Evolutionary conservation across 2,888 invertebrate species (phyloP), one percentile per base, ranked within the genome.

Genomic region (Drosophila infuscata): DNA sequence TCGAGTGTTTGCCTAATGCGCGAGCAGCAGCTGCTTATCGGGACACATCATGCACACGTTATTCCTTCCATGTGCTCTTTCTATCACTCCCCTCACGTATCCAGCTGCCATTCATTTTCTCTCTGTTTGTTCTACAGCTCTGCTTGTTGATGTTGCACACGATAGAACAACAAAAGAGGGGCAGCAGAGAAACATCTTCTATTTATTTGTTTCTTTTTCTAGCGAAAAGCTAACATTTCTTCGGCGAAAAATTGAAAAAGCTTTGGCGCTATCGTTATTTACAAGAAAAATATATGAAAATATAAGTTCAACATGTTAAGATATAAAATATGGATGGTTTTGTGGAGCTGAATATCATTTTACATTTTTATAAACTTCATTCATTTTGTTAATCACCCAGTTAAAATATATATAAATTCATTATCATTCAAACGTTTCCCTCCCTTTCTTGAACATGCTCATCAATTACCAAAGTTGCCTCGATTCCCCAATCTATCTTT

Each of bases 1-100:
- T 43, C 52, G 41, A 61, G 51, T 33, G 17, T 32, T 70, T n/a
- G 56, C 41, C 46, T 70, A 64, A 79, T 63, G 77, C 70, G 49
- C 70, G 52, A 76, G 81, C 38, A 67, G 76, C 67, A 59, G 76
- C 62, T 71, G 76, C 70, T 78, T 78, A 80, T 80, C 76, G 38
- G 54, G 15, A 46, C 76, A 68, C 67, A 81, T 81, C 68, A 68
- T 75, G 68, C 63, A 60, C 66, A 66, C 57, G 68, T 54, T 62
- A 25, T 65, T 65, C 56, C n/a, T 46, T 25, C 46, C 46, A 46
- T 15, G 15, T 46, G 46, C 7, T 64, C 25, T 51, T 11, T 20
- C 25, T 25, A 35, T 11, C 41, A 17, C 32, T 20, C 29, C 15
- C 51, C 20, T 25, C 20, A 25, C 20, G 20, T 25, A 25, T 25